Evolutionary conservation across 2,797 vertebrate genomes (phyloP).

Genomic region (Liparis tanakae): DNA sequence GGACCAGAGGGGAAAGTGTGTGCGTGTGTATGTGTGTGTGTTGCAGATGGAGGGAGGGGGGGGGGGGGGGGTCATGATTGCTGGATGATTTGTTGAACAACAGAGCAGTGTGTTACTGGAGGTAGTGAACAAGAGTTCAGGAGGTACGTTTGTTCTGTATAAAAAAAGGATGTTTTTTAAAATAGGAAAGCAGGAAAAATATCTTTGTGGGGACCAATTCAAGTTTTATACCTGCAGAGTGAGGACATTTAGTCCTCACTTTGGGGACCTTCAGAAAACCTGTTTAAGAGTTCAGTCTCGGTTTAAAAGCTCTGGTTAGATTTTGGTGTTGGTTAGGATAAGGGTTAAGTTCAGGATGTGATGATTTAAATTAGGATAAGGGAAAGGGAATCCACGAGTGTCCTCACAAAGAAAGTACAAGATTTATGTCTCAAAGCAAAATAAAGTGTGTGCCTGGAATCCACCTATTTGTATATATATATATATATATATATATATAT

Average conservation of each 20-base stretch:
- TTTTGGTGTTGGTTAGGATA: not conserved
- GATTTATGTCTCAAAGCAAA: not conserved
- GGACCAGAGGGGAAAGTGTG: slow-evolving; percentile 13
- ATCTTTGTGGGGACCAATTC: not conserved
- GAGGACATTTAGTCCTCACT: not conserved
- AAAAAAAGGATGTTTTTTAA: slow-evolving; percentile 3
- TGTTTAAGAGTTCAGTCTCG: not conserved
- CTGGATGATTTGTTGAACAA: slow-evolving; percentile 11
- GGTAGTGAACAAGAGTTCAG: not conserved
- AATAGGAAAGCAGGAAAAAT: slow-evolving; percentile 17
- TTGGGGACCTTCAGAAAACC: not conserved
- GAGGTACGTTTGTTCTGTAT: slow-evolving; percentile 6
- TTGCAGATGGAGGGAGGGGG: not conserved
- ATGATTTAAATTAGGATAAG: not conserved
- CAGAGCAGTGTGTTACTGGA: slow-evolving; percentile 24
- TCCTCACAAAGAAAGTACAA: not conserved
- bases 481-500: not conserved
- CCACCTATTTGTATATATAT: not conserved
- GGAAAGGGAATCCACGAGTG: not conserved
- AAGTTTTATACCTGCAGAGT: not conserved
- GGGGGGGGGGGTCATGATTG: not conserved
- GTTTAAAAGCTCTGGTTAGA: not conserved
- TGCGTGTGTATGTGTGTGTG: slow-evolving; percentile 25
- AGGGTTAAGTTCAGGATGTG: not conserved
- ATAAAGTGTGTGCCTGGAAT: not conserved